These are phyloP conservation scores for Clunio marinus DNA, from an alignment of 2,888 invertebrate species.

Conservation along the genomic window DNA sequence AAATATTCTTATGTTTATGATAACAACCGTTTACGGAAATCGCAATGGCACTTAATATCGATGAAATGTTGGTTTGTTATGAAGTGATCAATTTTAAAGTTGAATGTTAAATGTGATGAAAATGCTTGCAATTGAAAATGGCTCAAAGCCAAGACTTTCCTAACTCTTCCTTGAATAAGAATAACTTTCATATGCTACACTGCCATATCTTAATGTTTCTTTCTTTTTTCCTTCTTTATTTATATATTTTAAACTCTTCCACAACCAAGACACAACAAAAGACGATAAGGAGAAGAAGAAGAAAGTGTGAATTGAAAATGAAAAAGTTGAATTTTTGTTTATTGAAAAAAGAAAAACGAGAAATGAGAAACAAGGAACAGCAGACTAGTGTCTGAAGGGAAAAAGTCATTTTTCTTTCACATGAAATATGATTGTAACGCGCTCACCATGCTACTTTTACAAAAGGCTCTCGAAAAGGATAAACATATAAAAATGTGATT, in stretches of 20 bases:
- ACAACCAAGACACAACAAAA: too few relatives aligned
- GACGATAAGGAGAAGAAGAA: background rate
- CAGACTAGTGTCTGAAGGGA: slow-evolving; percentile 6
- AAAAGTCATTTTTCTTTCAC: slow-evolving; percentile 2
- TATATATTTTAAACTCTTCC: too few relatives aligned
- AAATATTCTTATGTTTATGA: background rate
- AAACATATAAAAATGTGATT: background rate
- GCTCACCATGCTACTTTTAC: background rate
- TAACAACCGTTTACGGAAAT: slow-evolving; percentile 1
- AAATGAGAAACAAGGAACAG: background rate
- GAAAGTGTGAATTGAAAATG: slow-evolving; percentile 10
- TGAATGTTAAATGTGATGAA: slow-evolving; percentile 36
- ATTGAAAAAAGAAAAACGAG: slow-evolving; percentile 2
- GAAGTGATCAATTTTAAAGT: slow-evolving; percentile 32
- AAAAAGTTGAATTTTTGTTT: slow-evolving; percentile 5
- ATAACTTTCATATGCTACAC: slow-evolving; percentile 1
- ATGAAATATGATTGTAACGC: background rate
- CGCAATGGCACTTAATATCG: slow-evolving; percentile 19
- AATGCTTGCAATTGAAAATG: slow-evolving; percentile 25
- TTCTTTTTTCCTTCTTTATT: too few relatives aligned
- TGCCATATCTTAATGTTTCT: slow-evolving; percentile 4
- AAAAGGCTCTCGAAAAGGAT: background rate
- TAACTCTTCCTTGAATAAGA: background rate
- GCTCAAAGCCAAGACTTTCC: slow-evolving; percentile 14
- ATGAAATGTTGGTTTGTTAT: slow-evolving; percentile 31